Evolutionary conservation across 2,113 vertebrate genomes (phyloP).

Genomic region (Tupaia tana): DNA sequence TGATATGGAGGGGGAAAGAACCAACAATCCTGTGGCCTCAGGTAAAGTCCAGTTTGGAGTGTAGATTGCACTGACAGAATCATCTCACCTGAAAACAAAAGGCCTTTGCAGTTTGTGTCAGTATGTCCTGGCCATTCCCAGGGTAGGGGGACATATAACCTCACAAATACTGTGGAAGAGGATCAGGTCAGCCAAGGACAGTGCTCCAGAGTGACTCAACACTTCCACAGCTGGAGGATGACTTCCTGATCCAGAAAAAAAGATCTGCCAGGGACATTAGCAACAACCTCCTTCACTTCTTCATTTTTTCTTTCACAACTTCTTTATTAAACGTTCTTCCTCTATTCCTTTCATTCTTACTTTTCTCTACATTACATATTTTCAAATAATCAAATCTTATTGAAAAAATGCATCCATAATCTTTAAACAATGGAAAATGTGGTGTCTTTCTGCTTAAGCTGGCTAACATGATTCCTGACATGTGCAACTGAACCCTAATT

Average conservation of each 20-base stretch:
- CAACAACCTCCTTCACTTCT: background rate
- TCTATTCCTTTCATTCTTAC: background rate
- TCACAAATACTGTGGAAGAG: background rate
- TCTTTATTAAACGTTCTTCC: background rate
- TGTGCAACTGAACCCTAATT: background rate
- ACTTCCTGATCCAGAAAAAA: background rate
- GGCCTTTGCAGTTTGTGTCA: background rate
- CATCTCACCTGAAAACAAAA: background rate
- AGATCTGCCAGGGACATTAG: background rate
- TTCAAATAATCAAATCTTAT: background rate
- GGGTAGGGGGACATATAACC: no score
- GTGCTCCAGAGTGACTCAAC: background rate
- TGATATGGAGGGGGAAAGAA: background rate
- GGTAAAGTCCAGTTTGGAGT: background rate
- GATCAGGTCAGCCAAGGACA: background rate
- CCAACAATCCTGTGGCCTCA: background rate
- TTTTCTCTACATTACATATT: background rate
- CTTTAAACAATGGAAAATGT: conserved; percentile 15
- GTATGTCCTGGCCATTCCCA: background rate
- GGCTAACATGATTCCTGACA: background rate
- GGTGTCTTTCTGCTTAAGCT: background rate
- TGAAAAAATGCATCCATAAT: background rate
- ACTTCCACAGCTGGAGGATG: background rate
- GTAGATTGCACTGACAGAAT: background rate
- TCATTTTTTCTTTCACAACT: no score